Conservation (phyloP, 2,113 vertebrate species). For the Thamnaconus septentrionalis region DNA sequence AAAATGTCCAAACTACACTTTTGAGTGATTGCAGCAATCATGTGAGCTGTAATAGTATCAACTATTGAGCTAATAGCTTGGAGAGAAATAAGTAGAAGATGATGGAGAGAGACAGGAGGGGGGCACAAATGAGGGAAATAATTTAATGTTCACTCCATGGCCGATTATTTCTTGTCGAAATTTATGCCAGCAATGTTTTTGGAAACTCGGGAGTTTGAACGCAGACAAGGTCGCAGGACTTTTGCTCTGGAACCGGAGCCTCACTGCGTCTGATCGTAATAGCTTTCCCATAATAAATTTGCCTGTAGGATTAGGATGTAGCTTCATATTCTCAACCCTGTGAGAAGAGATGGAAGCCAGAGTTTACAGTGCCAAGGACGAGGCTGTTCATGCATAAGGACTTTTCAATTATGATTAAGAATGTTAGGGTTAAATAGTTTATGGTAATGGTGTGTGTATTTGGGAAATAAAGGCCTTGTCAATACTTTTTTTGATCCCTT, state of each 20-base stretch:
- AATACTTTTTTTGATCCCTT: too few relatives aligned
- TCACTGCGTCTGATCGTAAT: conserved; percentile 18
- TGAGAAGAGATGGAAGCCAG: conserved; percentile 23
- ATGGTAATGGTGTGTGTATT: too few relatives aligned
- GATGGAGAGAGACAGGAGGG: neutral
- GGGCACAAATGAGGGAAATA: neutral
- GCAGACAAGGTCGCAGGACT: conserved; percentile 30
- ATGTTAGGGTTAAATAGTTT: too few relatives aligned
- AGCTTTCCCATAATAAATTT: conserved; percentile 22
- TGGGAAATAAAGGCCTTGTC: too few relatives aligned
- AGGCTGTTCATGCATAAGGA: conserved; percentile 7
- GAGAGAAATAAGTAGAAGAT: neutral
- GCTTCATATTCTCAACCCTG: conserved; percentile 33
- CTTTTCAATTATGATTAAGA: conserved; percentile 16
- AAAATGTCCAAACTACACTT: neutral
- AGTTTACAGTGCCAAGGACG: conserved; percentile 19
- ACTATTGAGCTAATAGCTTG: neutral
- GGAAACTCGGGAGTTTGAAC: too few relatives aligned
- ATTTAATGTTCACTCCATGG: conserved; percentile 1
- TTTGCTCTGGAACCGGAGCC: neutral
- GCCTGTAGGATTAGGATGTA: conserved; percentile 30
- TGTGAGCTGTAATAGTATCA: neutral
- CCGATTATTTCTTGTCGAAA: neutral
- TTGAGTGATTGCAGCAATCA: conserved; percentile 4
- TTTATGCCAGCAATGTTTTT: neutral